Percentiles rank a stretch among this genome's conserved stretches.
Evolutionary conservation across 2,888 invertebrate genomes (phyloP).

Genomic region (Gandaritis pyraliata): DNA sequence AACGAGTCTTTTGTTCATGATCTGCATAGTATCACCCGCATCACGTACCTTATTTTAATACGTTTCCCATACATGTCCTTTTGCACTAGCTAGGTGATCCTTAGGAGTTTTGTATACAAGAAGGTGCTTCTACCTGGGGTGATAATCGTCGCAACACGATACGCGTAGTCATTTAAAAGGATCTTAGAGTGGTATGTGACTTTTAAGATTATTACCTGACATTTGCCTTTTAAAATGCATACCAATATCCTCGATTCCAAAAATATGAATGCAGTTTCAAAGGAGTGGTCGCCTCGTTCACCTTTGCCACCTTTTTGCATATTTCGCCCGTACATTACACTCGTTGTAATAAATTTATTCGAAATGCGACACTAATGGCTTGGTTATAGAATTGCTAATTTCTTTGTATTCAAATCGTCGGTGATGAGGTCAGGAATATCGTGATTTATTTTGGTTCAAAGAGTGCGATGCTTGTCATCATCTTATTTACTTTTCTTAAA

Average conservation of each 20-base stretch:
- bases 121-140: no score
- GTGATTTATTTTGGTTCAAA: not conserved
- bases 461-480: no score
- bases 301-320: conserved; percentile 40
- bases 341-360: conserved; percentile 20
- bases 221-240: conserved; percentile 15
- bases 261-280: conserved; percentile 21
- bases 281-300: conserved; percentile 28
- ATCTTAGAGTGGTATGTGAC: no score
- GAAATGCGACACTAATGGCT: conserved; percentile 25
- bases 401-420: conserved; percentile 26
- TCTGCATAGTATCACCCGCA: no score
- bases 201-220: not conserved
- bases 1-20: no score
- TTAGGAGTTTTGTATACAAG: no score
- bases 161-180: no score
- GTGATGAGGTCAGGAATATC: not conserved
- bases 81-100: no score
- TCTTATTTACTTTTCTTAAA: no score
- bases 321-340: conserved; percentile 33
- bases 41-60: no score
- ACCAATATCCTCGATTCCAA: conserved; percentile 14
- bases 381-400: conserved; percentile 25
- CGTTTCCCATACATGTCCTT: no score
- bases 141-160: no score